Percentiles rank a stretch among this genome's conserved stretches.
phyloP scores from a whole-genome alignment of 2,113 vertebrate genomes.

The Festucalex cinctus region DNA sequence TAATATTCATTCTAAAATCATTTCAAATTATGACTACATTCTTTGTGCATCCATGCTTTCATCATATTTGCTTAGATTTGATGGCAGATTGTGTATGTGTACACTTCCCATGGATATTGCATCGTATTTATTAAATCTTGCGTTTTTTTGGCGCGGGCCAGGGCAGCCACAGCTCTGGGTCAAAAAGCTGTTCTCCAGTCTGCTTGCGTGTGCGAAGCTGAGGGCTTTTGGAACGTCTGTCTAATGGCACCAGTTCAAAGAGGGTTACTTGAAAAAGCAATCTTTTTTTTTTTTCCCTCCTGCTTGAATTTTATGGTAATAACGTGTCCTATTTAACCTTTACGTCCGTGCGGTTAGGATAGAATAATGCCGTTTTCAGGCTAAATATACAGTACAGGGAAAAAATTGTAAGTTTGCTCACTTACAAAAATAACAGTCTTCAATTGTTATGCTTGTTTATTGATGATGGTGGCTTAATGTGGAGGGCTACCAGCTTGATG shows the following conservation, averaged over 20 bases:
- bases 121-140: conserved; percentile 9
- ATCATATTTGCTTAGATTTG: neutral
- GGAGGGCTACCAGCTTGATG: no score
- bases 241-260: conserved; percentile 7
- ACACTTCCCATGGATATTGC: conserved; percentile 1
- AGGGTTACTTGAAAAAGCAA: neutral
- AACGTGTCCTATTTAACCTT: neutral
- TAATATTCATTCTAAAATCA: no score
- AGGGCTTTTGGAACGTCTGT: conserved; percentile 11
- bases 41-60: no score
- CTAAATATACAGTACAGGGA: neutral
- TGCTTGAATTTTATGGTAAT: neutral
- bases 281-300: neutral
- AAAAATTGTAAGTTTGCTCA: neutral
- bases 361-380: neutral
- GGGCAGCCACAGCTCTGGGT: conserved; percentile 8
- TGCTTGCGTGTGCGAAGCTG: conserved; percentile 5
- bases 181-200: conserved; percentile 15
- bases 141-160: conserved; percentile 2
- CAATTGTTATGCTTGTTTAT: no score
- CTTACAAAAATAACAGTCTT: no score
- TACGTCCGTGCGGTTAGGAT: neutral
- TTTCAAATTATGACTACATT: no score
- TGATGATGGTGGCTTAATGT: no score
- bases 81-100: neutral